Base-by-base conservation (phyloP, 2,113 vertebrate genomes). In the Dromas ardeola region DNA sequence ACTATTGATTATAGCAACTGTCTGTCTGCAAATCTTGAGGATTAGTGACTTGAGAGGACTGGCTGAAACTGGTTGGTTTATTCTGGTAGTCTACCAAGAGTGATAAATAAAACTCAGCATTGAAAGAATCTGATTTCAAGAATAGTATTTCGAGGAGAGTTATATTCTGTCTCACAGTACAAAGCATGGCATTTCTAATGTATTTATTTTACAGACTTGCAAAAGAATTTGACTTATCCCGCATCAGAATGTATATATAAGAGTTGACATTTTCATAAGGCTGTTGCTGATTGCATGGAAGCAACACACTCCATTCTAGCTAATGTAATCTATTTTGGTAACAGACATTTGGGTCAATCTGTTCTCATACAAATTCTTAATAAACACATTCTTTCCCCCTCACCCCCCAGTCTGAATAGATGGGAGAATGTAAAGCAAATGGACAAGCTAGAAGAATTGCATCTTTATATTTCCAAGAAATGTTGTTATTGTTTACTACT, bases 271-370 rank as follows among this genome's bases (percentile, higher is more conserved):
- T 97, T 98, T 97, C 83, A 95, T 93, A 94, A 97, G 92, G 84
- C 65, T 86, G 53, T 61, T 72, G 74, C 89, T 96, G 85, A 90
- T 97, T 97, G 72, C 90, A 88, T 94, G 72, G 76, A 91, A 72
- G 78, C 67, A 96, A 79, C 36, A 73, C 34, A 23, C 82, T 98
- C 76, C 82, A 94, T 97, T 97, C 65, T 81, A 90, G 63, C 92
- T 91, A 96, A 88, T 83, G 95, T 84, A 86, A 86, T 95, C 74
- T 91, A 94, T 98, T 97, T 96, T 89, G 85, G 76, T 97, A 90
- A 82, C 91, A 95, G 94, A 92, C 92, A 97, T 97, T 97, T 97
- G 96, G 96, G 96, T 97, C 96, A 97, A 95, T 95, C 92, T 97
- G 95, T 96, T 97, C 96, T 96, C 93, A 92, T 92, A 95, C 59